Base-by-base conservation (phyloP, 2,888 invertebrate species). In the Pecten maximus region DNA sequence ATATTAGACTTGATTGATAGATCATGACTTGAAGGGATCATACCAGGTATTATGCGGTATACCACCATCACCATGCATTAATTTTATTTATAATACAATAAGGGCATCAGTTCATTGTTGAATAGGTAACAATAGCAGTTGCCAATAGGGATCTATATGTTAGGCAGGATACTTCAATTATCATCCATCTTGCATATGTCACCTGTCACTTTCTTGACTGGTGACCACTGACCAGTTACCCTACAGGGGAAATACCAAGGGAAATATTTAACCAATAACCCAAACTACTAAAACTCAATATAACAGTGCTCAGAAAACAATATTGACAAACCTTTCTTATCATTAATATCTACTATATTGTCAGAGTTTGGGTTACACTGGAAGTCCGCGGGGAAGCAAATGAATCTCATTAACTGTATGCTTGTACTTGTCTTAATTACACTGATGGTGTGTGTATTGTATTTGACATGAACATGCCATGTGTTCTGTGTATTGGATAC, bases 151-250 rank as follows among this genome's bases (percentile, higher is more conserved):
- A 6, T 35, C 35, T 60, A n/a, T 60, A 28, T 60, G 60, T 28
- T 28, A 16, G 74, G 74, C 74, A 74, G 74, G 35, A 28, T 74
- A 35, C 74, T 74, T 74, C 35, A 74, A 74, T 74, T 74, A 74
- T 74, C 74, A 74, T 74, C 74, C 74, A 74, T 74, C 74, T 74
- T 74, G 74, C 74, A 74, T 28, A 74, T 74, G 74, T 74, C 74
- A 74, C 35, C 74, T 74, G 74, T 74, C 74, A 74, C 74, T 74
- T 74, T 74, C 28, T 23, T 60, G 74, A 28, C 35, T 35, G 35
- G 28, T 74, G 74, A 35, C 74, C 28, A 74, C 10, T 74, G 74
- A 35, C 74, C 28, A 74, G 35, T 74, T 74, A 35, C 35, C 35
- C 74, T 16, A 74, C 74, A 74, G 74, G 74, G 74, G 35, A 8